Evolutionary conservation across 2,888 invertebrate genomes (phyloP).

Genomic region (Aricia artaxerxes): DNA sequence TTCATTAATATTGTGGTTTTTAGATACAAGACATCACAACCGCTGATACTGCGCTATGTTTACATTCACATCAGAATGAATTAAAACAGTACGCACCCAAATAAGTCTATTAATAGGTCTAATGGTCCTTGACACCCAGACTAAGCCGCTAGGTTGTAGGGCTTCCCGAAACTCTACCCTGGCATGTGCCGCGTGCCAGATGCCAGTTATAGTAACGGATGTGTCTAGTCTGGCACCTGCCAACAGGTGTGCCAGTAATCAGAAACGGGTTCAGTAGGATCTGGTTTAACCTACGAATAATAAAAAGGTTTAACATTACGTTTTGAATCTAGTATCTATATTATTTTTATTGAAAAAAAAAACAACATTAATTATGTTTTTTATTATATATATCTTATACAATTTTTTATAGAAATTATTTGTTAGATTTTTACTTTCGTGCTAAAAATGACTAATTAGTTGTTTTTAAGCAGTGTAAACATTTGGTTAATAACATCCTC

Average conservation of each 20-base stretch:
- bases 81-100: background rate
- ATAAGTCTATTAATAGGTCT: background rate
- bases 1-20: too few species aligned
- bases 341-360: too few species aligned
- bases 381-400: too few species aligned
- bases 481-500: background rate
- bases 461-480: too few species aligned
- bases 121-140: slow-evolving; percentile 8
- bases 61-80: background rate
- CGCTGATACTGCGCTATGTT: too few species aligned
- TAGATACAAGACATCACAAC: too few species aligned
- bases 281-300: background rate
- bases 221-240: slow-evolving; percentile 3
- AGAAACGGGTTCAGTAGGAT: background rate
- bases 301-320: background rate
- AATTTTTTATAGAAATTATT: too few species aligned
- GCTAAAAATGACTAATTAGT: too few species aligned
- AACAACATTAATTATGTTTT: too few species aligned
- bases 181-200: slow-evolving; percentile 3
- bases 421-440: too few species aligned
- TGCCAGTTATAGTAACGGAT: background rate
- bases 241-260: background rate
- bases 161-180: slow-evolving; percentile 12
- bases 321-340: background rate
- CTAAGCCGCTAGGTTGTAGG: background rate